These are phyloP conservation scores for Lasioglossum leucozonium DNA, from an alignment of 2,888 invertebrate species.

Conservation along the genomic window DNA sequence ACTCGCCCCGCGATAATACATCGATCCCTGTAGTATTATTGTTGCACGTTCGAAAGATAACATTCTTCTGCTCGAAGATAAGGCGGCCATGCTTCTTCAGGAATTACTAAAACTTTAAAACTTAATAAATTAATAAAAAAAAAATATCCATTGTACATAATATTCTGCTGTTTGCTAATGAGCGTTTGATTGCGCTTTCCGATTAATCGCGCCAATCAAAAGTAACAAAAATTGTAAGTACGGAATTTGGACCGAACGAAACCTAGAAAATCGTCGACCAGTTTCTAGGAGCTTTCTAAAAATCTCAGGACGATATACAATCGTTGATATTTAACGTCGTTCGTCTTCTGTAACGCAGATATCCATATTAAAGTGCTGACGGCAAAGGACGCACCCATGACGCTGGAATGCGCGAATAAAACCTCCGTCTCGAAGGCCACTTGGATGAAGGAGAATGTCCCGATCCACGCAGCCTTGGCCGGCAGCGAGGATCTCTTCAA, in stretches of 20 bases:
- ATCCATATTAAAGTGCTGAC: constrained; percentile 73
- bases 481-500: constrained; percentile 64
- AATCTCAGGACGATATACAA: background rate
- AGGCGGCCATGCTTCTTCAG: constrained; percentile 7
- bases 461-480: constrained; percentile 54
- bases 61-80: constrained; percentile 31
- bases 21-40: constrained; percentile 21
- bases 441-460: constrained; percentile 75
- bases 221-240: background rate
- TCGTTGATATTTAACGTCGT: constrained; percentile 5
- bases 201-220: background rate
- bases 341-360: constrained; percentile 52
- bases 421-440: constrained; percentile 68
- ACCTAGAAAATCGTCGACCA: background rate
- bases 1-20: constrained; percentile 12
- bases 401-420: constrained; percentile 74
- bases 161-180: background rate
- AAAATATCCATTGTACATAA: background rate
- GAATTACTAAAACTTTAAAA: constrained; percentile 16
- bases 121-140: no score
- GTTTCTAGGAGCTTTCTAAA: background rate
- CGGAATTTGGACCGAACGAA: background rate
- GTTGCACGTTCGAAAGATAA: constrained; percentile 39
- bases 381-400: constrained; percentile 62
- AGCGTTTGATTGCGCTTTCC: background rate